These are phyloP conservation scores for Lithophane semibrunnea DNA, from an alignment of 2,888 invertebrate species.

Conservation along the genomic window DNA sequence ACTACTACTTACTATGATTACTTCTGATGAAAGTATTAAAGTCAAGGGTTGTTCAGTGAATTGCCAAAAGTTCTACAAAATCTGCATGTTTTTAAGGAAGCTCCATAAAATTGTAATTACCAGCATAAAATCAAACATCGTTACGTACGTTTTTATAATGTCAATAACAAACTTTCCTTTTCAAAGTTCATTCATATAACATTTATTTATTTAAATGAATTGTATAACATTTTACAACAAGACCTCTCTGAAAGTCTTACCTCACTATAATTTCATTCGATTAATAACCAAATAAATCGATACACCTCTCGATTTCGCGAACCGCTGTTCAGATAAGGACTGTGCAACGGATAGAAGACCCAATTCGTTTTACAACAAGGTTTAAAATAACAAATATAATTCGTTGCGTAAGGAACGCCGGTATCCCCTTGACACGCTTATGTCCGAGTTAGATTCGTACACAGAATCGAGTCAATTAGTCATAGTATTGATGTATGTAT, in stretches of 20 bases:
- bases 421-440: conserved; percentile 82
- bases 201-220: conserved; percentile 28
- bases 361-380: conserved; percentile 59
- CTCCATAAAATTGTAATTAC: conserved; percentile 34
- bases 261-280: conserved; percentile 55
- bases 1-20: background rate
- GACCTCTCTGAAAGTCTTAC: conserved; percentile 28
- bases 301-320: conserved; percentile 60
- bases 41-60: background rate
- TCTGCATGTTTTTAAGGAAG: background rate
- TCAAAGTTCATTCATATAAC: conserved; percentile 47
- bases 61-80: conserved; percentile 11
- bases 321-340: conserved; percentile 4
- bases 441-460: conserved; percentile 77
- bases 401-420: conserved; percentile 73
- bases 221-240: conserved; percentile 35
- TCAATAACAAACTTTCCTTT: conserved; percentile 55
- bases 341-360: conserved; percentile 44
- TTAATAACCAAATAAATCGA: conserved; percentile 61
- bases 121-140: conserved; percentile 28
- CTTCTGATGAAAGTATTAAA: background rate
- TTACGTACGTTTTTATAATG: conserved; percentile 30
- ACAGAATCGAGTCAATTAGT: conserved; percentile 76
- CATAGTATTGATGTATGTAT: conserved; percentile 68
- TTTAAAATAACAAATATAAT: conserved; percentile 57